Evolutionary conservation across 2,797 vertebrate species (phyloP).

Genomic region (Antrozous pallidus): DNA sequence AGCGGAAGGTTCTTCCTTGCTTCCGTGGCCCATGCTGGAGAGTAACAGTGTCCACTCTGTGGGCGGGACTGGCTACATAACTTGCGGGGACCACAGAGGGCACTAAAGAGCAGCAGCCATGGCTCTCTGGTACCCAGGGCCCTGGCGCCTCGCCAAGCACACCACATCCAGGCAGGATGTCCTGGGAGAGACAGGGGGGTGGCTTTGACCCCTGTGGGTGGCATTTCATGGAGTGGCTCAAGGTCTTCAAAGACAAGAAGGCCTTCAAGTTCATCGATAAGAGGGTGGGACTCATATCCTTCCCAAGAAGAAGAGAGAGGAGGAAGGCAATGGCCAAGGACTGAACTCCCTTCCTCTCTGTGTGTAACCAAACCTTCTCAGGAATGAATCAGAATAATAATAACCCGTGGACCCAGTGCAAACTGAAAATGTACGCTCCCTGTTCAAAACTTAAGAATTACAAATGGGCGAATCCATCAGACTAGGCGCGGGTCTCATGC

Average conservation of each 20-base stretch:
- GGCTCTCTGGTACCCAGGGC: not conserved
- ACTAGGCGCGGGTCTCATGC: fast-evolving
- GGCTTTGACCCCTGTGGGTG: not conserved
- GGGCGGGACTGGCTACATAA: not conserved
- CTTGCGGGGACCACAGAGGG: not conserved
- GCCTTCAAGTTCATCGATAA: not conserved
- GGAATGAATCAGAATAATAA: not conserved
- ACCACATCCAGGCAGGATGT: not conserved
- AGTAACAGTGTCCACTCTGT: not conserved
- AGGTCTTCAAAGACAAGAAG: not conserved
- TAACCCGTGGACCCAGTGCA: not conserved
- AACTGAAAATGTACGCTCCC: not conserved
- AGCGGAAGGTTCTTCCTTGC: not conserved
- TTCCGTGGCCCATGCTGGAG: not conserved
- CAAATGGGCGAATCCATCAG: not conserved
- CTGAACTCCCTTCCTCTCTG: not conserved
- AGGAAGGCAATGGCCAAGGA: not conserved
- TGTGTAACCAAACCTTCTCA: not conserved
- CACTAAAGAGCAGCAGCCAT: not conserved
- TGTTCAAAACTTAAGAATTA: not conserved
- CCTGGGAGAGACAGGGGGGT: not conserved
- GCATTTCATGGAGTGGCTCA: not conserved
- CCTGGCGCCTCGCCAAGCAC: not conserved
- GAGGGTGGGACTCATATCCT: not conserved
- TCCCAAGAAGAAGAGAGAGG: not conserved